phyloP scores from a whole-genome alignment of 2,797 vertebrate species.

The Rhadinocentrus ornatus region DNA sequence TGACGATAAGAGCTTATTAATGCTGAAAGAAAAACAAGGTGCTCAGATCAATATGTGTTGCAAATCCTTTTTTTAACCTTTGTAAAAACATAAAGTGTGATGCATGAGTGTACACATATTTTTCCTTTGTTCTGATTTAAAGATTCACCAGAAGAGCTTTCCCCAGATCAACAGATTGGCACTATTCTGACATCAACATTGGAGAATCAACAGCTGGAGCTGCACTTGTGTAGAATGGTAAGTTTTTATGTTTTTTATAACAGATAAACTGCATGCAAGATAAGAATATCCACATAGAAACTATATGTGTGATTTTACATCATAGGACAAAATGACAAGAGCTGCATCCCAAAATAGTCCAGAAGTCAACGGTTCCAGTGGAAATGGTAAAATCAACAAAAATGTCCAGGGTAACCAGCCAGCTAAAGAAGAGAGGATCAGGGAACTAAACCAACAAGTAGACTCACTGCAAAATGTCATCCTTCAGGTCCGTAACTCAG shows the following conservation, averaged over 20 bases:
- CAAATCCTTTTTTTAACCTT: background rate
- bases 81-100: background rate
- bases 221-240: slow-evolving; percentile 79
- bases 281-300: background rate
- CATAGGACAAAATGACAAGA: slow-evolving; percentile 57
- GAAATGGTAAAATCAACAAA: slow-evolving; percentile 47
- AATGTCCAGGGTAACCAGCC: slow-evolving; percentile 43
- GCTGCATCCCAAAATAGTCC: slow-evolving; percentile 18
- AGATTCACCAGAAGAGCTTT: slow-evolving; percentile 71
- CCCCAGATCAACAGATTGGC: slow-evolving; percentile 74
- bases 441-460: slow-evolving; percentile 80
- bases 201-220: slow-evolving; percentile 74
- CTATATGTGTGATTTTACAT: slow-evolving; percentile 10
- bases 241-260: background rate
- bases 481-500: slow-evolving; percentile 70
- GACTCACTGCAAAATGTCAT: slow-evolving; percentile 79
- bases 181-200: slow-evolving; percentile 60
- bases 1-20: slow-evolving; percentile 73
- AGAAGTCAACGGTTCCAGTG: slow-evolving; percentile 32
- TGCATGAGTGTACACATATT: background rate
- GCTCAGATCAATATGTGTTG: background rate
- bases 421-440: slow-evolving; percentile 78
- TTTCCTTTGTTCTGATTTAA: slow-evolving; percentile 37
- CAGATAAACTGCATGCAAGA: background rate
- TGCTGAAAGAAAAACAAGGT: slow-evolving; percentile 75